phyloP scores from a whole-genome alignment of 2,797 vertebrate genomes.

The Spheniscus humboldti region DNA sequence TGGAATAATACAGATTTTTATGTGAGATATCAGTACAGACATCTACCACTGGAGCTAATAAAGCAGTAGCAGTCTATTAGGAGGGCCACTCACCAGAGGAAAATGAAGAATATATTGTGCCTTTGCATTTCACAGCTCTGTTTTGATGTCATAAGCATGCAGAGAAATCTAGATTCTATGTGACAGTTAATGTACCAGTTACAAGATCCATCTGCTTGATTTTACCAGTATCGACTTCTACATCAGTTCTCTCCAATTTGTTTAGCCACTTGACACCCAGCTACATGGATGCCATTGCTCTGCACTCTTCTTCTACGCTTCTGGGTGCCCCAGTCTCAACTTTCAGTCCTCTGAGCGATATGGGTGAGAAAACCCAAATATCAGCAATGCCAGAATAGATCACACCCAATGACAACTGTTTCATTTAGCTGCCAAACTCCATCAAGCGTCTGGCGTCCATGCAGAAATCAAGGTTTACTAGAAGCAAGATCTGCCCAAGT shows the following conservation, averaged over 20 bases:
- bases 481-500: neutral
- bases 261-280: neutral
- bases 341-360: neutral
- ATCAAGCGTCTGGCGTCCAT: neutral
- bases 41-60: constrained; percentile 1
- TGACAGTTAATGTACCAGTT: neutral
- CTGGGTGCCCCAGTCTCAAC: neutral
- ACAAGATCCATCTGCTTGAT: constrained; percentile 12
- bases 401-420: neutral
- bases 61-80: neutral
- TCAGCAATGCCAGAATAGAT: neutral
- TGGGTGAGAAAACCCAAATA: neutral
- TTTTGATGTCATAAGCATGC: neutral
- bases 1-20: neutral
- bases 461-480: neutral
- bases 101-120: neutral
- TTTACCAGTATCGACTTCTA: neutral
- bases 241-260: neutral
- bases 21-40: neutral
- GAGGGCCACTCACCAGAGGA: neutral
- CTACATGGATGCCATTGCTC: neutral
- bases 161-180: neutral
- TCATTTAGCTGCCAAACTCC: neutral
- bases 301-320: neutral
- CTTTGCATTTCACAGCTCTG: neutral